A percentile compares a stretch with the other conserved stretches of the same genome.
Conservation (phyloP, 2,888 invertebrate species). For the Nycteola revayana region DNA sequence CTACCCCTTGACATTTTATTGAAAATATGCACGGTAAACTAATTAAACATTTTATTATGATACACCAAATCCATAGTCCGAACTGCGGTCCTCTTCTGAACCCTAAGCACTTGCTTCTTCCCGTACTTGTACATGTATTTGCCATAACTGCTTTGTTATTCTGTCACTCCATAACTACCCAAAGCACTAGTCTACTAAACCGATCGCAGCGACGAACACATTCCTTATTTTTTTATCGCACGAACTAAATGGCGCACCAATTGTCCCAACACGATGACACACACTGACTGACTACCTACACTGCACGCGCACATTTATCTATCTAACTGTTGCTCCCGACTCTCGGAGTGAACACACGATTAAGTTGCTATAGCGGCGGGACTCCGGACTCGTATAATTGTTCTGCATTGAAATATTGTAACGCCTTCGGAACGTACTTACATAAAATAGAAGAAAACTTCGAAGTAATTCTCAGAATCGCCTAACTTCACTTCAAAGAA, state of each 20-base stretch:
- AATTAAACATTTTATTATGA: slow-evolving; percentile 56
- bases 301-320: slow-evolving; percentile 43
- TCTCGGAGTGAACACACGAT: slow-evolving; percentile 27
- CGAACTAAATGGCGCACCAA: slow-evolving; percentile 72
- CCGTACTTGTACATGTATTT: slow-evolving; percentile 46
- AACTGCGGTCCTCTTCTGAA: slow-evolving; percentile 52
- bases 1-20: slow-evolving; percentile 51
- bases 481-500: slow-evolving; percentile 59
- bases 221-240: slow-evolving; percentile 59
- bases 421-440: slow-evolving; percentile 60
- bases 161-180: slow-evolving; percentile 65
- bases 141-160: slow-evolving; percentile 56
- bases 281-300: slow-evolving; percentile 55
- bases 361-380: slow-evolving; percentile 24
- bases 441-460: slow-evolving; percentile 68
- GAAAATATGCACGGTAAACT: slow-evolving; percentile 62
- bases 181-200: slow-evolving; percentile 46
- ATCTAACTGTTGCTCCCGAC: slow-evolving; percentile 33
- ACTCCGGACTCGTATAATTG: slow-evolving; percentile 38
- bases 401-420: slow-evolving; percentile 46
- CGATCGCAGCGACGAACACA: slow-evolving; percentile 54
- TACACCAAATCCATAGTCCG: slow-evolving; percentile 63
- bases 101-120: slow-evolving; percentile 56
- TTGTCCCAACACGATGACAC: slow-evolving; percentile 68
- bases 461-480: slow-evolving; percentile 59